Evolutionary conservation across 2,113 vertebrate genomes (phyloP).

Genomic region (Onychorhynchus coronatus): DNA sequence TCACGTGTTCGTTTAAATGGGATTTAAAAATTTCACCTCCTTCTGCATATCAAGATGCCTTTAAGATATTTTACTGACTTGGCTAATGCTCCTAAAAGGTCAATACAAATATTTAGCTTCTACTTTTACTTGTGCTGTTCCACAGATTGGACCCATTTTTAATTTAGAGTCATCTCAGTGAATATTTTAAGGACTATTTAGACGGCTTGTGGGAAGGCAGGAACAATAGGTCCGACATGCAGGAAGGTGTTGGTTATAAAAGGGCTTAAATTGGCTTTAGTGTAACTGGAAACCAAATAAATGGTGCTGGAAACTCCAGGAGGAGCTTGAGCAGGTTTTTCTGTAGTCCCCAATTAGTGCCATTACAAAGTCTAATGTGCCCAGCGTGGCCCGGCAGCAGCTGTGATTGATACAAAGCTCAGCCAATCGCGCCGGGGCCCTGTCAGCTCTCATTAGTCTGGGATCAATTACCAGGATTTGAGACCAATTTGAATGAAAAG

Average conservation of each 20-base stretch:
- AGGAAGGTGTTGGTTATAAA: constrained; percentile 61
- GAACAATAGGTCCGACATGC: constrained; percentile 45
- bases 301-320: constrained; percentile 25
- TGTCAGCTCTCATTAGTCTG: constrained; percentile 68
- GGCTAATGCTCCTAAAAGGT: constrained; percentile 26
- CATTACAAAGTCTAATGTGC: constrained; percentile 38
- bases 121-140: not conserved
- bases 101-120: constrained; percentile 35
- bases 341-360: constrained; percentile 53
- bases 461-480: constrained; percentile 51
- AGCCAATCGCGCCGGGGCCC: constrained; percentile 50
- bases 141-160: constrained; percentile 19
- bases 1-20: not conserved
- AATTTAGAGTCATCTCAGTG: constrained; percentile 17
- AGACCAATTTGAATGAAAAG: constrained; percentile 59
- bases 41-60: not conserved
- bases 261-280: constrained; percentile 58
- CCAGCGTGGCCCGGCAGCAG: constrained; percentile 18
- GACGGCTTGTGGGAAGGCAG: not conserved
- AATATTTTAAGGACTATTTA: constrained; percentile 44
- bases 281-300: constrained; percentile 64
- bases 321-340: constrained; percentile 24
- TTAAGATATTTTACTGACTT: constrained; percentile 6
- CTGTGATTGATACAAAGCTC: constrained; percentile 57
- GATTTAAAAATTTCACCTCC: constrained; percentile 13